These are phyloP conservation scores for Amphiura filiformis DNA, from an alignment of 35 echinoderm and acorn worm genomes.

Conservation along the genomic window DNA sequence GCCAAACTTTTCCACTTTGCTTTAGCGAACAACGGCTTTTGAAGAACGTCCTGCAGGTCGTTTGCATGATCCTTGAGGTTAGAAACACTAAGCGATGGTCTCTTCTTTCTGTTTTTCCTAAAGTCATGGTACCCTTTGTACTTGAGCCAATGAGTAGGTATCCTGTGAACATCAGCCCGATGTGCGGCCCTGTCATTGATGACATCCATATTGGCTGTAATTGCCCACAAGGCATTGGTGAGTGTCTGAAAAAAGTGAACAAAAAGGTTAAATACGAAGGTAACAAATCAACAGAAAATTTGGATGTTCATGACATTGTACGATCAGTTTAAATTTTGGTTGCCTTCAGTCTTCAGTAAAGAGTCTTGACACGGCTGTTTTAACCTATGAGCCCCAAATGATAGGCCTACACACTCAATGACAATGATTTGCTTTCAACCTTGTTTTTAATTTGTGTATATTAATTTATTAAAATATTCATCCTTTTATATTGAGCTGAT, in stretches of 20 bases:
- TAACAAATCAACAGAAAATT: neutral
- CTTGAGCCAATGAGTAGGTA: neutral
- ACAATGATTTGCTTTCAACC: neutral
- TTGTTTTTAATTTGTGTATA: no score
- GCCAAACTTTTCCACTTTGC: neutral
- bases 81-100: neutral
- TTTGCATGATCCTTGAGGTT: neutral
- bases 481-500: neutral
- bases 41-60: neutral
- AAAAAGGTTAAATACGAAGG: neutral
- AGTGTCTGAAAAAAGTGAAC: constrained; percentile 4
- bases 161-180: neutral
- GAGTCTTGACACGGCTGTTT: neutral
- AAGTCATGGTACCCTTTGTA: constrained; percentile 29
- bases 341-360: no score
- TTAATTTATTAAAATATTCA: neutral
- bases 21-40: neutral
- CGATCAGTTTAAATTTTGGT: no score
- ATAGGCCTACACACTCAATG: neutral
- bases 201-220: neutral
- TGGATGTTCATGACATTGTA: neutral
- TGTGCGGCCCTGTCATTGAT: constrained; percentile 3
- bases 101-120: neutral
- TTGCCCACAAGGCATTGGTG: neutral
- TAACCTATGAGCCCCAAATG: neutral